A percentile compares a stretch with the other conserved stretches of the same genome.
Conservation (phyloP, 2,797 vertebrate species). For the Oryzias dopingdopingensis region DNA sequence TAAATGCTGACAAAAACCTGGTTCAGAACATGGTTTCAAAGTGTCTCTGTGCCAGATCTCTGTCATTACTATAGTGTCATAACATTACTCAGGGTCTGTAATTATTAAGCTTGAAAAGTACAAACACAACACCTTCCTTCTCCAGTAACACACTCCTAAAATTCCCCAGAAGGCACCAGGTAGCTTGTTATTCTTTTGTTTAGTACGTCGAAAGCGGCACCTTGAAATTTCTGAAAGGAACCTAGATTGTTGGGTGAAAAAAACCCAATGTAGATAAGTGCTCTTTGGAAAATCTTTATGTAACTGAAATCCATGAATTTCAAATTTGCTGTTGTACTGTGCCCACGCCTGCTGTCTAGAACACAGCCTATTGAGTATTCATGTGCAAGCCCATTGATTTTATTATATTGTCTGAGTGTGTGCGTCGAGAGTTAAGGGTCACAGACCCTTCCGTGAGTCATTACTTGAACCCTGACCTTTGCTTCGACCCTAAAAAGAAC, state of each 20-base stretch:
- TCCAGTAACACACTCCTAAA: conserved; percentile 20
- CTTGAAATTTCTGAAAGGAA: conserved; percentile 16
- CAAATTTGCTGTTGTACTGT: conserved; percentile 1
- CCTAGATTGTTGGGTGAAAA: conserved; percentile 14
- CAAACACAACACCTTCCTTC: conserved; percentile 1
- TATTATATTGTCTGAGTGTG: conserved; percentile 27
- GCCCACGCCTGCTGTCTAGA: conserved; percentile 4
- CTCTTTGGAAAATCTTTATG: neutral
- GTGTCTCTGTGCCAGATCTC: conserved; percentile 31
- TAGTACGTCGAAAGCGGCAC: conserved; percentile 26
- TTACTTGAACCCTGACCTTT: conserved; percentile 57
- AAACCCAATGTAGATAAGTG: conserved; percentile 25
- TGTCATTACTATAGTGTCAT: conserved; percentile 53
- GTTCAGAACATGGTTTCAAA: conserved; percentile 1
- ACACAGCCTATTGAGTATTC: conserved; percentile 7
- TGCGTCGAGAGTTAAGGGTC: conserved; percentile 23
- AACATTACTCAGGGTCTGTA: conserved; percentile 37
- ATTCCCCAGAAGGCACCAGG: conserved; percentile 17
- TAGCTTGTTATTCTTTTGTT: conserved; percentile 8
- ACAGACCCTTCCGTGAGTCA: conserved; percentile 45
- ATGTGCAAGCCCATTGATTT: conserved; percentile 22
- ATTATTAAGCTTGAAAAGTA: neutral
- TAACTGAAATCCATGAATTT: too few relatives aligned
- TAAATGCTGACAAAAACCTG: neutral
- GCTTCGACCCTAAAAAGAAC: conserved; percentile 29